Evolutionary conservation across 2,113 vertebrate species (phyloP).

Genomic region (Corydoras maculifer): DNA sequence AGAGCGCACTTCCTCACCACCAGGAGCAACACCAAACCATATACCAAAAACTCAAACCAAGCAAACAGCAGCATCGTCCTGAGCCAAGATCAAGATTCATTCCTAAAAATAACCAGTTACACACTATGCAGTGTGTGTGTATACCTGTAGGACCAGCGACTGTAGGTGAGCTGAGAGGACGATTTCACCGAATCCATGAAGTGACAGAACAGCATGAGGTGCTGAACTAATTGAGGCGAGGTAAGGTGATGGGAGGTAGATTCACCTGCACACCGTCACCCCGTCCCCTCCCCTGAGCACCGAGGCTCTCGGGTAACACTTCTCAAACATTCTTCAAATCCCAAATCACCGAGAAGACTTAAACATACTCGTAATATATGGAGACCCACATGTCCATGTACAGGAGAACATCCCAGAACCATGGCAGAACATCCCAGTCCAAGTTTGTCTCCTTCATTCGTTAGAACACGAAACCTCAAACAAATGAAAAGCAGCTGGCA

Average conservation of each 20-base stretch:
- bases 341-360: no score
- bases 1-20: no score
- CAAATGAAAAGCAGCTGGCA: no score
- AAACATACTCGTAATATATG: background rate
- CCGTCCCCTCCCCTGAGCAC: slow-evolving; percentile 11
- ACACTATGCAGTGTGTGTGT: background rate
- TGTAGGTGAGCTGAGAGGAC: slow-evolving; percentile 60
- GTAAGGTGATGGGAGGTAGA: background rate
- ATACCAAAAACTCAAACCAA: no score
- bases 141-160: slow-evolving; percentile 72
- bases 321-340: slow-evolving; percentile 11
- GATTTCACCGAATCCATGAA: slow-evolving; percentile 60
- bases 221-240: background rate
- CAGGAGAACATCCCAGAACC: no score
- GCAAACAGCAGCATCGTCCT: no score
- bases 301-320: slow-evolving; percentile 32
- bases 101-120: background rate
- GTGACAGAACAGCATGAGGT: slow-evolving; percentile 10
- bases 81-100: no score
- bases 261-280: slow-evolving; percentile 29
- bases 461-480: no score
- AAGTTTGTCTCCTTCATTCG: no score
- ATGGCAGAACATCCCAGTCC: no score
- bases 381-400: background rate
- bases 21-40: no score